Base-by-base conservation (phyloP, 2,797 vertebrate genomes). In the Melanotaenia maccullochi region DNA sequence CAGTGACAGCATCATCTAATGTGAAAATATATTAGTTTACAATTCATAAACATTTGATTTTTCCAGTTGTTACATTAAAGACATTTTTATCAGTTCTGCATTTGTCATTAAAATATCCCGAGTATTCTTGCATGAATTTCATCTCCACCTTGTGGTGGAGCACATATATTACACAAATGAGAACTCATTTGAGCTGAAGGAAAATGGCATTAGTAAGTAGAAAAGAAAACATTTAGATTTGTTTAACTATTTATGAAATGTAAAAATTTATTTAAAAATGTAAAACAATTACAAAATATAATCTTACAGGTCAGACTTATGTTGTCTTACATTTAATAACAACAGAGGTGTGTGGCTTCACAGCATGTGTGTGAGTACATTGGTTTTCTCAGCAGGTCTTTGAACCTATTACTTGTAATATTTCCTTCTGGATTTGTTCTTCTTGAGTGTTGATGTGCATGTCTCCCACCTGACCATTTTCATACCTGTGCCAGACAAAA, bases 381-480 rank as follows among this genome's bases (percentile, higher is more conserved):
- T 59, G 55, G 33, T 25, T 77, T 76, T 57, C 28, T 91, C 73
- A 91, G 66, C 70, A 65, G 1, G 35, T 36, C 32, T 95, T 93
- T 91, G 94, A 96, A 87, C 94, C 95, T 38, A 97, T 97, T 86
- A 96, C 96, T 79, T 95, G 95, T 93, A 96, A 94, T 86, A 99
- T 98, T 90, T 98, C 97, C 83, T 93, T 95, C 89, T 97, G 96
- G 91, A 99, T 97, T 85, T 89, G 93, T 78, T 93, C 93, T 78
- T 98, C 96, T 94, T 98, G 97, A 89, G 98, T 98, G 94, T 99
- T 95, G 92, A 99, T 96, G 89, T 97, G 95, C 86, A 96, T 95
- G 1, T 98, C 96, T 89, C 97, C 97, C 82, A 99, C 97, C 85
- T 96, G 96, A 74, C 97, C 97, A 0, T 99, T 97, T 91, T 99